These are phyloP conservation scores for Tetragonula carbonaria DNA, from an alignment of 2,888 invertebrate species.

Conservation along the genomic window DNA sequence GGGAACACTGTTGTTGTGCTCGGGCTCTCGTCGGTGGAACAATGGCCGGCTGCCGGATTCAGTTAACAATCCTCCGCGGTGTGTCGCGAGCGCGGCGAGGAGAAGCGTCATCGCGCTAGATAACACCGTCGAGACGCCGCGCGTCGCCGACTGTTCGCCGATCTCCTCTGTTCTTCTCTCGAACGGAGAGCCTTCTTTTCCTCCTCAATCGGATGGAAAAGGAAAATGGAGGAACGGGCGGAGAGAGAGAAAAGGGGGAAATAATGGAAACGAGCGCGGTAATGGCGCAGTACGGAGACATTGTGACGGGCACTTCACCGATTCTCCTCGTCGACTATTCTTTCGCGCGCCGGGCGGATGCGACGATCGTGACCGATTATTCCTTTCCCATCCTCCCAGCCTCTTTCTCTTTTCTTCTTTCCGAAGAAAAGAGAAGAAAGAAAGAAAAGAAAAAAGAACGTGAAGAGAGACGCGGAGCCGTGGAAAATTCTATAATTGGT, in stretches of 20 bases:
- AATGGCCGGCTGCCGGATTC: constrained; percentile 75
- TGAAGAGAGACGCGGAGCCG: neutral
- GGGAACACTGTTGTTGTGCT: constrained; percentile 69
- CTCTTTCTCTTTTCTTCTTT: neutral
- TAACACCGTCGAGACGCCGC: constrained; percentile 70
- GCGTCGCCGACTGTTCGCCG: constrained; percentile 38
- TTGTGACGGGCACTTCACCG: constrained; percentile 37
- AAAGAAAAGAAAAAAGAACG: neutral
- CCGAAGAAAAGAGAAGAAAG: neutral
- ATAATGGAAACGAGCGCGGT: constrained; percentile 50
- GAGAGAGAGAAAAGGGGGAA: neutral
- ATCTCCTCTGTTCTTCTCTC: constrained; percentile 30
- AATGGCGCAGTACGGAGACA: constrained; percentile 51
- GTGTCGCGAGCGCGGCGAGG: constrained; percentile 69
- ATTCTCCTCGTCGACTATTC: constrained; percentile 23
- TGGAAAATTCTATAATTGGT: constrained; percentile 46
- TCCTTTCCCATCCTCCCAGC: neutral
- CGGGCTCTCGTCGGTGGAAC: constrained; percentile 67
- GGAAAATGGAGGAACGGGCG: no score
- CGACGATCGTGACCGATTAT: constrained; percentile 35
- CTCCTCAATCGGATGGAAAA: constrained; percentile 57
- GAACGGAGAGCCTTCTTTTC: constrained; percentile 39
- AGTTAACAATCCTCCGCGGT: constrained; percentile 71
- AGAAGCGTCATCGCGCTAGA: constrained; percentile 63
- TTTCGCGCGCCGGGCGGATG: constrained; percentile 10